phyloP scores from a whole-genome alignment of 1,140 invertebrate genomes.

The Gryon sp. region DNA sequence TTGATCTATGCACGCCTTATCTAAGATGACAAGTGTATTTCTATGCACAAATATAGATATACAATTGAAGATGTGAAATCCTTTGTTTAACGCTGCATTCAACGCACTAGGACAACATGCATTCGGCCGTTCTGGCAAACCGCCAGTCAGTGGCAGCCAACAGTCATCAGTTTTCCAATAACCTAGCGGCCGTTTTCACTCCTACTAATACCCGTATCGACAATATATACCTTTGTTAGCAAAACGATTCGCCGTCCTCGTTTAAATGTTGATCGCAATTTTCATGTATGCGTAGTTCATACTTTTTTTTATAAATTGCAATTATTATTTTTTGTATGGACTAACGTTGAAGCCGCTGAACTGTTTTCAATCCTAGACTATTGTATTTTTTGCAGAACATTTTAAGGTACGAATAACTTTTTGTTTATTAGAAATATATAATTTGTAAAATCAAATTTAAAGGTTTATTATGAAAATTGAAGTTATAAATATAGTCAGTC shows the following conservation, averaged over 20 bases:
- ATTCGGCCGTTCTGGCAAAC: conserved; percentile 37
- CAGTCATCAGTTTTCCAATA: conserved; percentile 64
- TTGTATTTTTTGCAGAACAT: no score
- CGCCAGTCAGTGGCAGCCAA: conserved; percentile 52
- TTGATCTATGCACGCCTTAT: conserved; percentile 39
- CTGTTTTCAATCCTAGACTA: conserved; percentile 19
- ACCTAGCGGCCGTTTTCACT: conserved; percentile 58
- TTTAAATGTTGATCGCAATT: conserved; percentile 42
- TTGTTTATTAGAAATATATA: no score
- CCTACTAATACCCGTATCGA: conserved; percentile 49
- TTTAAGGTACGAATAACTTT: no score
- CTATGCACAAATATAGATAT: not conserved
- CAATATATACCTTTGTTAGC: conserved; percentile 47
- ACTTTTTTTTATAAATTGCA: conserved; percentile 29
- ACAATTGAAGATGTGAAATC: conserved; percentile 40
- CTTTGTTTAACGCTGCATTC: conserved; percentile 59
- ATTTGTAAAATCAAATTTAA: no score
- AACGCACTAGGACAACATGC: conserved; percentile 25
- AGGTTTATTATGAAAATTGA: no score
- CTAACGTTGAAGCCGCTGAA: conserved; percentile 11
- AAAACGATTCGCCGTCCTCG: conserved; percentile 45
- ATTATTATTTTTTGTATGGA: conserved; percentile 31
- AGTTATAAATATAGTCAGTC: no score
- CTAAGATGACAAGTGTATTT: not conserved
- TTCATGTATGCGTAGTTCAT: not conserved